Base-by-base conservation (phyloP, 2,888 invertebrate genomes). In the Therioaphis trifolii region DNA sequence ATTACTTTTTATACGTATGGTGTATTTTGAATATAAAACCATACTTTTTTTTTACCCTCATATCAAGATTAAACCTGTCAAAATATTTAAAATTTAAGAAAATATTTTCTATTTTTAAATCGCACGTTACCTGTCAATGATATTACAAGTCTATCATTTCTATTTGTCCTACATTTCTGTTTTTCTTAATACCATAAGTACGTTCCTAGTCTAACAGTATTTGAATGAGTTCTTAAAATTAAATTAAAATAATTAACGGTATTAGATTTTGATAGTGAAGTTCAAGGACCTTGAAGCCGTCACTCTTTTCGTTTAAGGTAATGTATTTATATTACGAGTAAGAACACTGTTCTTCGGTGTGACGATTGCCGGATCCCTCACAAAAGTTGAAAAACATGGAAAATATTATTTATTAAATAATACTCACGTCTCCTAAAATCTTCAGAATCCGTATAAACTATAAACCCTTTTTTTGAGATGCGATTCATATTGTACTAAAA, bases 191-290 rank as follows among this genome's bases (percentile, higher is more conserved):
- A 75, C 24, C 18, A 29, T 9, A 5, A 2, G 15, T 40, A 58
- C 15, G 15, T 24, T 75, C 24, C 58, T 43, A 24, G 11, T 18
- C 55, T 58, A 75, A 75, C 58, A 58, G 55, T 75, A 75, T 58
- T 43, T 43, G 58, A 12, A 75, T 18, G 43, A 46, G 29, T 66
- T n/a, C 63, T 46, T 29, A 29, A 49, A 49, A 77, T 49, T 66
- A 46, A 77, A 49, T 49, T 66, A 46, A 63, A 49, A 49, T 77
- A 77, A 77, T 77, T 77, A 77, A 77, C 49, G 63, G 63, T 77
- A 77, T 49, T 29, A 29, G 1, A 77, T 63, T 77, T 49, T 29
- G 49, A 49, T 58, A 58, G 40, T 58, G 4, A 75, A 58, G 75
- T 75, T 58, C 58, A 58, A 43, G 40, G 40, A 58, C 75, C 75